Percentiles rank a stretch among this genome's conserved stretches.
These are phyloP conservation scores for Theodoxus fluviatilis DNA, from an alignment of 2,888 invertebrate species.

Conservation along the genomic window DNA sequence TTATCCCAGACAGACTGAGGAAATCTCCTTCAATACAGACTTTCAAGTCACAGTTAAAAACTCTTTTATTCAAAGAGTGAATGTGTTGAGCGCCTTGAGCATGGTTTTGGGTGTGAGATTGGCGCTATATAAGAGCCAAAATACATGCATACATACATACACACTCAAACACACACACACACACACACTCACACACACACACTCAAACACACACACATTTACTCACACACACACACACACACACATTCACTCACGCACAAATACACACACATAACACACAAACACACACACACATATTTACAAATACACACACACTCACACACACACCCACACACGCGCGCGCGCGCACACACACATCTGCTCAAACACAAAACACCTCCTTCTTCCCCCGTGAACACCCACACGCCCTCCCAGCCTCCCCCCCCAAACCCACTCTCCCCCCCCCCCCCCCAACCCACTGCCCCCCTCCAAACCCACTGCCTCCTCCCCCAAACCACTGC, in stretches of 20 bases:
- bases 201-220: neutral
- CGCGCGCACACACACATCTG: neutral
- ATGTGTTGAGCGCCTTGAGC: too few species aligned
- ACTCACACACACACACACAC: constrained; percentile 14
- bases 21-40: too few species aligned
- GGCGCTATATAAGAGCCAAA: too few species aligned
- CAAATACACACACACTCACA: neutral
- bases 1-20: too few species aligned
- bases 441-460: neutral
- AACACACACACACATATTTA: neutral
- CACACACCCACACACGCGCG: neutral
- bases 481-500: constrained; percentile 31
- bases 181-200: neutral
- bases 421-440: neutral
- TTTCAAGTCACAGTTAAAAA: too few species aligned
- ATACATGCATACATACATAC: too few species aligned
- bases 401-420: too few species aligned
- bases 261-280: neutral
- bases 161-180: neutral
- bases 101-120: too few species aligned
- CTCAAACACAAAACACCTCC: too few species aligned
- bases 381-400: too few species aligned
- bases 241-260: neutral
- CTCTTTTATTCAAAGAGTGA: too few species aligned
- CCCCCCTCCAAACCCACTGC: neutral